Base-by-base conservation (phyloP, 2,113 vertebrate species). In the Herpetotheres cachinnans region DNA sequence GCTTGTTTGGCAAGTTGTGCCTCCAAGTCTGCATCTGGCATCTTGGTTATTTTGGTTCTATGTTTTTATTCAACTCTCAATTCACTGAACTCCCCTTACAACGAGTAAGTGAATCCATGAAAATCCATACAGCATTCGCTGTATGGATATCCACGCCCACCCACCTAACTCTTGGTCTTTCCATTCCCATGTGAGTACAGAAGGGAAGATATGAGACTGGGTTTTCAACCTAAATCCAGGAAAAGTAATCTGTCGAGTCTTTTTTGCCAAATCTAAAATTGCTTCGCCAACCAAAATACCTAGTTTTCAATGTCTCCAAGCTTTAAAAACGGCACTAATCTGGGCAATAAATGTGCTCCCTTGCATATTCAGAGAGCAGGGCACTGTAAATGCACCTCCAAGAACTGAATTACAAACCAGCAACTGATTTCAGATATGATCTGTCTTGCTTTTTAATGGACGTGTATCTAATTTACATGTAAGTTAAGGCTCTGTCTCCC, bases 261-360 rank as follows among this genome's bases (percentile, higher is more conserved):
- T 26, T 22, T 76, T 21, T 47, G 32, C 55, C 22, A 15, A 50
- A 25, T 30, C 52, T 66, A 30, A 44, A 36, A 10, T 32, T 16
- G 13, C 46, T 46, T 83, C 40, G 34, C 27, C 47, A 21, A 56
- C 22, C 19, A 11, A 34, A 50, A 69, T 7, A 17, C 3, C 36
- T 82, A 6, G 0, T 61, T 69, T 25, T 44, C 19, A 7, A 1
- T 34, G 25, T 22, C 42, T 79, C 36, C 10, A 26, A 16, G 49
- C 24, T 44, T 69, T 3, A 34, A 38, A 56, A 44, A 3, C 2
- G 1, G 26, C 0, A 0, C 26, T 55, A 10, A 26, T 10, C 10
- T 40, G 32, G 42, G 54, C 40, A 79, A 34, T 42, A 27, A 42
- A 9, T 4, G 32, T 29, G 7, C 7, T 42, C 18, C 16, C 16